Conservation (phyloP, 2,797 vertebrate genomes). For the Rhinella marina region DNA sequence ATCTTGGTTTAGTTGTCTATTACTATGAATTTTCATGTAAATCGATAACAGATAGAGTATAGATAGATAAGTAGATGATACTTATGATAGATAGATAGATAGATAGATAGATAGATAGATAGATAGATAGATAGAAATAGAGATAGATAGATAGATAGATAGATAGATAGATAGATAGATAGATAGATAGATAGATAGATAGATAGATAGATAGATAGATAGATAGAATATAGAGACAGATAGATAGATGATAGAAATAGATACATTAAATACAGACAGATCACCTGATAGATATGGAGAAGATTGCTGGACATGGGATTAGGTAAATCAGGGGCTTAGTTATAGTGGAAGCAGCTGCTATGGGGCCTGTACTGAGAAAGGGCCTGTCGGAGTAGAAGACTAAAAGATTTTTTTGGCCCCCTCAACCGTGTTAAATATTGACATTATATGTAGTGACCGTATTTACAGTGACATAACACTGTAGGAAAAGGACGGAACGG, state of each 20-base stretch:
- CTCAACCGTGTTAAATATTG: too few species aligned
- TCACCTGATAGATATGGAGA: too few species aligned
- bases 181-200: background rate
- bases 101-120: background rate
- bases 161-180: background rate
- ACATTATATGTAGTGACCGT: too few species aligned
- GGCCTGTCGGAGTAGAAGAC: too few species aligned
- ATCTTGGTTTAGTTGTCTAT: slow-evolving; percentile 25
- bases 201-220: background rate
- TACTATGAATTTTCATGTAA: background rate
- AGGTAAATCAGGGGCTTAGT: too few species aligned
- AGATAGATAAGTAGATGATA: background rate
- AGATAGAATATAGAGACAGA: background rate
- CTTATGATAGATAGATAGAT: background rate
- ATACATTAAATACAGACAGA: background rate
- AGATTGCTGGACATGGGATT: background rate
- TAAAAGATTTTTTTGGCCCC: too few species aligned
- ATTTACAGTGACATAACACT: too few species aligned
- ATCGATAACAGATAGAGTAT: background rate
- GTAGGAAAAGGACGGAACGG: too few species aligned
- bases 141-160: background rate
- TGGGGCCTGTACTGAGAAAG: too few species aligned
- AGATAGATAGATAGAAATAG: background rate
- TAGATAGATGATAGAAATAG: background rate
- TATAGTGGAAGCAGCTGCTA: too few species aligned